Conservation (phyloP, 2,113 vertebrate species). For the Eudyptes chrysolophus region DNA sequence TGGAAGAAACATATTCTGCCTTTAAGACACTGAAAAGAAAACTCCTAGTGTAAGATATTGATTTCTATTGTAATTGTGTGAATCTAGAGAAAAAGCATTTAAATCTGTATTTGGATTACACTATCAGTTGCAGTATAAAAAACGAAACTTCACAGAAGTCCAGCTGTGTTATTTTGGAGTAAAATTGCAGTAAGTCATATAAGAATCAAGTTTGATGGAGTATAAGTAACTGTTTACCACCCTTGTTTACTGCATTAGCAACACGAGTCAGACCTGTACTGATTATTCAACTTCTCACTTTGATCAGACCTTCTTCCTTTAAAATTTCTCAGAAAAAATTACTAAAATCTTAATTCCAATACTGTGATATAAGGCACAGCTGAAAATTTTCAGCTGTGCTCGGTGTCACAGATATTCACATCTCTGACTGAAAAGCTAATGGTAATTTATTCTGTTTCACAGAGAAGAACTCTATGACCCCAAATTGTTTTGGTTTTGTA, state of each 20-base stretch:
- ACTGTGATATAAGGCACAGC: not conserved
- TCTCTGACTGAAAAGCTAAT: not conserved
- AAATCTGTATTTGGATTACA: not conserved
- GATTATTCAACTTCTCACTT: not conserved
- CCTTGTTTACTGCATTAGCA: not conserved
- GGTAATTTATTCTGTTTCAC: not conserved
- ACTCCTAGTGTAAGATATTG: not conserved
- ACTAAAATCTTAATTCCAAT: not conserved
- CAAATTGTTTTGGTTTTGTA: not conserved
- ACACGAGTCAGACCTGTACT: not conserved
- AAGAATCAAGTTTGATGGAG: not conserved
- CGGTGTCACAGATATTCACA: not conserved
- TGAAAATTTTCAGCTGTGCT: not conserved
- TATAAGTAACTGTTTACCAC: constrained; percentile 2
- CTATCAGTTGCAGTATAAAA: not conserved
- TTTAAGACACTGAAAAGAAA: not conserved
- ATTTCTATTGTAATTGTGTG: not conserved
- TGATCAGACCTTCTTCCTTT: not conserved
- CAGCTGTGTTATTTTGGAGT: constrained; percentile 22
- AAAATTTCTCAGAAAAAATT: not conserved
- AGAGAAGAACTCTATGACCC: not conserved
- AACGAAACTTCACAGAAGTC: not conserved
- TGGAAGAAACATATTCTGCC: not conserved
- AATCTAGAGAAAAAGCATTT: not conserved
- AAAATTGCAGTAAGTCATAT: not conserved